These are phyloP conservation scores for Tupaia tana DNA, from an alignment of 2,113 vertebrate species.

Conservation along the genomic window DNA sequence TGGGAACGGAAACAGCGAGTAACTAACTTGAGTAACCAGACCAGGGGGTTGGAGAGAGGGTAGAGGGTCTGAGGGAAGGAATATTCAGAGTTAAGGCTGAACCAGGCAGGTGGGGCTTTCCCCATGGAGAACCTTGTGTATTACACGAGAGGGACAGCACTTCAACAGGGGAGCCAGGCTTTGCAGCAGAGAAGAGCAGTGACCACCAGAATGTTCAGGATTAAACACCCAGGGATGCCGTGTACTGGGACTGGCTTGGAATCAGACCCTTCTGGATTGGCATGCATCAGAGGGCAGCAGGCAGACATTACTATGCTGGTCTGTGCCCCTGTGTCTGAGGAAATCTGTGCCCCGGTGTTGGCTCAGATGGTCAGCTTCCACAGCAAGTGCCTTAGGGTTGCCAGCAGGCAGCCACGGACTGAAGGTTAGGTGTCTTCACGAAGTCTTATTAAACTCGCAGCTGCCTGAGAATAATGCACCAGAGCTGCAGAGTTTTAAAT, in stretches of 20 bases:
- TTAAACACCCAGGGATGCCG: not conserved
- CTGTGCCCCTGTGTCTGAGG: constrained; percentile 1
- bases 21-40: not conserved
- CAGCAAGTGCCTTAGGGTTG: not conserved
- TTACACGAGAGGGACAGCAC: not conserved
- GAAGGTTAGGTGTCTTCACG: constrained; percentile 45
- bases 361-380: constrained; percentile 64
- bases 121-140: not conserved
- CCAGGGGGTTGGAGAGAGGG: no score
- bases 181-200: not conserved
- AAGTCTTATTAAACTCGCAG: constrained; percentile 65
- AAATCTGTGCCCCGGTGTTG: constrained; percentile 28
- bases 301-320: not conserved
- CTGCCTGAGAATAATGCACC: constrained; percentile 47
- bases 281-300: not conserved
- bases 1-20: not conserved
- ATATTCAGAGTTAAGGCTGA: not conserved
- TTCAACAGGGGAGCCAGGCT: not conserved
- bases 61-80: not conserved
- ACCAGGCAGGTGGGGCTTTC: not conserved
- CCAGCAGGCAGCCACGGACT: constrained; percentile 1
- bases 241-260: not conserved
- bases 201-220: not conserved
- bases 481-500: constrained; percentile 51
- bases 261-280: not conserved